phyloP scores from a whole-genome alignment of 2,888 invertebrate genomes.

The Drosophila phalerata region DNA sequence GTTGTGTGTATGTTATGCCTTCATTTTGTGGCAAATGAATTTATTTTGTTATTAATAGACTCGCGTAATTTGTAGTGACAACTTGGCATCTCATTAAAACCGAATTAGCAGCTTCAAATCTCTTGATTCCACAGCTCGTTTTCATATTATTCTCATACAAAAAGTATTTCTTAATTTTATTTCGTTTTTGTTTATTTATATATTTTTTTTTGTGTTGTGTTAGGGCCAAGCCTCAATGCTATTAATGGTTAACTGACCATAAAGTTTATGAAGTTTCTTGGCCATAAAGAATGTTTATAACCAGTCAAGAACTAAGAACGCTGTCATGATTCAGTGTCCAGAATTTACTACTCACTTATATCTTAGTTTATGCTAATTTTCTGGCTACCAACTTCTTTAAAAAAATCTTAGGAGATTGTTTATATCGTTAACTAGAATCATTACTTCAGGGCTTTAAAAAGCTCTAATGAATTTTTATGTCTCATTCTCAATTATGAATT shows the following conservation, averaged over 20 bases:
- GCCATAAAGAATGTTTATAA: slow-evolving; percentile 36
- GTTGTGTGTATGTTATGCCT: slow-evolving; percentile 37
- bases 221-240: slow-evolving; percentile 19
- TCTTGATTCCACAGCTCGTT: slow-evolving; percentile 23
- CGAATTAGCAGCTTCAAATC: slow-evolving; percentile 54
- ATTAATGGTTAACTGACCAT: slow-evolving; percentile 50
- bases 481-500: not conserved
- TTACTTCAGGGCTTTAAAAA: slow-evolving; percentile 10
- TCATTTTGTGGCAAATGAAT: slow-evolving; percentile 67
- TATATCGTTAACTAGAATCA: slow-evolving; percentile 1
- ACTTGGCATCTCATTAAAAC: slow-evolving; percentile 75
- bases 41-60: slow-evolving; percentile 77
- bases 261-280: slow-evolving; percentile 35
- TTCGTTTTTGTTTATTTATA: not conserved
- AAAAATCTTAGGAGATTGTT: not conserved
- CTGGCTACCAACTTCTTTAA: slow-evolving; percentile 13
- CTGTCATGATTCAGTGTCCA: slow-evolving; percentile 12
- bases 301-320: slow-evolving; percentile 8
- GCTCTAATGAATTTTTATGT: slow-evolving; percentile 15
- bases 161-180: not conserved
- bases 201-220: too few relatives aligned
- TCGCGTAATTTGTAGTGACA: slow-evolving; percentile 76
- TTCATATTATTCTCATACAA: slow-evolving; percentile 1
- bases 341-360: not conserved
- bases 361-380: slow-evolving; percentile 22